Evolutionary conservation across 2,797 vertebrate genomes (phyloP).

Genomic region (Rhinella marina): DNA sequence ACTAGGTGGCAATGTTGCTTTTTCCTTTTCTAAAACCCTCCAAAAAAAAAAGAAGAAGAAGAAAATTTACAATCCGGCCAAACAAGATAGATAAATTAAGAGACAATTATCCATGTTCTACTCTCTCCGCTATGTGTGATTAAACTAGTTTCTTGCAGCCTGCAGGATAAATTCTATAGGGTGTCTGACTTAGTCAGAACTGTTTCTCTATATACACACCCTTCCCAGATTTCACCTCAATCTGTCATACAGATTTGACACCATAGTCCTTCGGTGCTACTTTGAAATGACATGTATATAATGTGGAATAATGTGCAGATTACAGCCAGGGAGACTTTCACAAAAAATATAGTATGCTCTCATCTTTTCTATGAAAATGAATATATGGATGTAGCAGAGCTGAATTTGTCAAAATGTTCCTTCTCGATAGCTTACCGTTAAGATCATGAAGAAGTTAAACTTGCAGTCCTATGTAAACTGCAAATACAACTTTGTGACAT

Average conservation of each 20-base stretch:
- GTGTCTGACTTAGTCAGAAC: constrained; percentile 85
- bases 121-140: constrained; percentile 66
- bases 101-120: constrained; percentile 74
- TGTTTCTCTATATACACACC: constrained; percentile 87
- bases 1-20: constrained; percentile 75
- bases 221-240: constrained; percentile 97
- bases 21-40: constrained; percentile 62
- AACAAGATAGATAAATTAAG: constrained; percentile 74
- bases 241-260: constrained; percentile 99
- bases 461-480: not conserved
- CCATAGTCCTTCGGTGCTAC: constrained; percentile 88
- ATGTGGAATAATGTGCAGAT: constrained; percentile 99
- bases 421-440: no score
- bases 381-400: not conserved
- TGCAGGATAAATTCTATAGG: constrained; percentile 86
- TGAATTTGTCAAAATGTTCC: not conserved
- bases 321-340: constrained; percentile 82
- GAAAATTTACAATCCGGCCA: constrained; percentile 64
- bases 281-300: constrained; percentile 98
- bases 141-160: constrained; percentile 78
- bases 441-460: not conserved
- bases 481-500: not conserved
- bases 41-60: constrained; percentile 48
- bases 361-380: not conserved
- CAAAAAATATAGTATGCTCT: constrained; percentile 62